Conservation (phyloP, 2,888 invertebrate species). For the Drosophila emarginata region DNA sequence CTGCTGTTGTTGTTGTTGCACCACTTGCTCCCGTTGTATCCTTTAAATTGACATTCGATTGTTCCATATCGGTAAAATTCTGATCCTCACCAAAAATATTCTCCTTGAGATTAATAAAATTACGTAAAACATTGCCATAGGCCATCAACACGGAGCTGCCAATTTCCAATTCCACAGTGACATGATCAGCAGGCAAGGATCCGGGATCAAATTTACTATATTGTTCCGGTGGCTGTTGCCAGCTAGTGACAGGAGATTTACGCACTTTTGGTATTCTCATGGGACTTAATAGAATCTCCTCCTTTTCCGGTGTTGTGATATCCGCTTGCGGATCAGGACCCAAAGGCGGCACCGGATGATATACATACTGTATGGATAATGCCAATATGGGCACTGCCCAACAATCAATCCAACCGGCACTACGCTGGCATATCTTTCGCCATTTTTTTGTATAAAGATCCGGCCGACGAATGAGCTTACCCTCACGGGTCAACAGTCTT, state of each 20-base stretch:
- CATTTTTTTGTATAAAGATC: constrained; percentile 86
- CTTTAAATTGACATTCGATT: constrained; percentile 84
- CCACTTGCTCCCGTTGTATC: constrained; percentile 48
- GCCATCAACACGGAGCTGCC: constrained; percentile 95
- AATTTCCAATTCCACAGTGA: constrained; percentile 96
- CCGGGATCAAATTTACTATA: constrained; percentile 92
- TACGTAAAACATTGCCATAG: constrained; percentile 95
- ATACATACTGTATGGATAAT: constrained; percentile 93
- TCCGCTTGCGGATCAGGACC: constrained; percentile 95
- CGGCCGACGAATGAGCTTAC: constrained; percentile 84
- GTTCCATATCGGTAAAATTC: constrained; percentile 95
- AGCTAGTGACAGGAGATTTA: constrained; percentile 88
- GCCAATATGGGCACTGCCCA: constrained; percentile 98
- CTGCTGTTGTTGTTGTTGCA: constrained; percentile 23
- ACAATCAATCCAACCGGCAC: constrained; percentile 95
- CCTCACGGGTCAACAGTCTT: constrained; percentile 91
- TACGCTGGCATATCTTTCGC: constrained; percentile 90
- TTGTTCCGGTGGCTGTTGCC: constrained; percentile 86
- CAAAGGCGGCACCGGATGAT: constrained; percentile 95
- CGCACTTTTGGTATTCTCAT: constrained; percentile 93
- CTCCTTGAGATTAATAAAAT: constrained; percentile 95
- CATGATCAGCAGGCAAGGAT: constrained; percentile 92
- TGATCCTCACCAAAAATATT: constrained; percentile 99
- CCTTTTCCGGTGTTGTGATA: constrained; percentile 96
- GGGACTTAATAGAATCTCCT: constrained; percentile 94